Evolutionary conservation across 2,888 invertebrate genomes (phyloP), one percentile per base, ranked within the genome.

Genomic region (Amphimallon solstitiale): DNA sequence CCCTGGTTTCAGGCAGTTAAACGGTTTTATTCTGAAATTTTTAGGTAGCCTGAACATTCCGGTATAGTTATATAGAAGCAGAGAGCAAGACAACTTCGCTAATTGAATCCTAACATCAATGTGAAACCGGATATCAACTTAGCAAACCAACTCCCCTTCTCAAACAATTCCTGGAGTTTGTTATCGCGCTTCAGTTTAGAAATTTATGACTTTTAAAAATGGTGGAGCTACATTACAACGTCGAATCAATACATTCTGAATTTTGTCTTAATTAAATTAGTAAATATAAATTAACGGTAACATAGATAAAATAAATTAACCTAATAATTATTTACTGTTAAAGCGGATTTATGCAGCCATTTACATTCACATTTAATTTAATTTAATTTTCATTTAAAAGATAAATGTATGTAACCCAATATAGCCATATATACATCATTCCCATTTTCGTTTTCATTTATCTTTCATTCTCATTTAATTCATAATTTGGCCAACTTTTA

Each of bases 81-180:
- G 5, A 29, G 9, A 29, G 29, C 29, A 29, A 29, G 9, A 1
- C 29, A 29, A 2, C 19, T 45, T 48, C n/a, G 19, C n/a, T 35
- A 49, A 49, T 49, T 49, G 49, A 49, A 29, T 34, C 10, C 34
- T 34, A 15, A 10, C 49, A 49, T 29, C 6, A 34, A 29, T 9
- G 29, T 15, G 49, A 49, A 49, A 49, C 14, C 49, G 34, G 15
- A 49, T 49, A 49, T 49, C 34, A 34, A 49, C 14, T 34, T 34
- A 29, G 7, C 34, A 49, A 29, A 29, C 29, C 5, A 29, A 3
- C 34, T 49, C 34, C 49, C 15, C 49, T 49, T 3, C 19, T 9
- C 34, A 49, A 49, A 49, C 34, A 49, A 49, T 34, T 29, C 34
- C 12, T n/a, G 7, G 14, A 49, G 34, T 49, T 49, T 14, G 29